Conservation (phyloP, 2,113 vertebrate genomes). For the Pantherophis guttatus region DNA sequence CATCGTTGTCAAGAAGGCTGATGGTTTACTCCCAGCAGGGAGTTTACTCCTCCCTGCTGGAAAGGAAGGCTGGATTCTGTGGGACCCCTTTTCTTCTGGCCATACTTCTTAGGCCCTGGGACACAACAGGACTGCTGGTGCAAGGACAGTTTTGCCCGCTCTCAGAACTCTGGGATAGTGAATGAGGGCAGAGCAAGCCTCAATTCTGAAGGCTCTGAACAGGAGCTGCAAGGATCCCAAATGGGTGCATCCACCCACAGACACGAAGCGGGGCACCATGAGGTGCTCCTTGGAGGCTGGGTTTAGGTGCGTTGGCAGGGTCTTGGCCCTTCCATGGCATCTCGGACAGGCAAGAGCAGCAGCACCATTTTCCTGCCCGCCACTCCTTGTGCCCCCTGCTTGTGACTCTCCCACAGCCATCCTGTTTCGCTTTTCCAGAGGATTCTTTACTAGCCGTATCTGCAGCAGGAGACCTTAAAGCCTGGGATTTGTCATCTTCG, state of each 20-base stretch:
- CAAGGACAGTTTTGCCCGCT: neutral
- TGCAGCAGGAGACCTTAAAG: constrained; percentile 70
- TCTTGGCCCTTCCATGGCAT: neutral
- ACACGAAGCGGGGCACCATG: neutral
- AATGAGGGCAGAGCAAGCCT: neutral
- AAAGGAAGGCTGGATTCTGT: neutral
- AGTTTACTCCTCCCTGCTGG: neutral
- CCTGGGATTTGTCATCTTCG: constrained; percentile 76
- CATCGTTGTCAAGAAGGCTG: neutral
- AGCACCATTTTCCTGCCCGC: neutral
- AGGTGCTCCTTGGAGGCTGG: neutral
- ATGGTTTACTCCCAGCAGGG: neutral
- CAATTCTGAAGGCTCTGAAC: neutral
- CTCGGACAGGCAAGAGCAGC: neutral
- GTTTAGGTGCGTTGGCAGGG: neutral
- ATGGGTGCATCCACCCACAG: neutral
- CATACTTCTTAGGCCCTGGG: neutral
- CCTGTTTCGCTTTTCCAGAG: constrained; percentile 62
- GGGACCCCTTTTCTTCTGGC: neutral
- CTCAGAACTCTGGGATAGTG: neutral
- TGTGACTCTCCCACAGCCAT: neutral
- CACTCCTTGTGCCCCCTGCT: neutral
- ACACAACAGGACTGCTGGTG: neutral
- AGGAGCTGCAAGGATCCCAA: neutral
- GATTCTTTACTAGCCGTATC: constrained; percentile 76